A percentile compares a stretch with the other conserved stretches of the same genome.
These are phyloP conservation scores for Fringilla coelebs DNA, from an alignment of 2,797 vertebrate species.

Conservation along the genomic window DNA sequence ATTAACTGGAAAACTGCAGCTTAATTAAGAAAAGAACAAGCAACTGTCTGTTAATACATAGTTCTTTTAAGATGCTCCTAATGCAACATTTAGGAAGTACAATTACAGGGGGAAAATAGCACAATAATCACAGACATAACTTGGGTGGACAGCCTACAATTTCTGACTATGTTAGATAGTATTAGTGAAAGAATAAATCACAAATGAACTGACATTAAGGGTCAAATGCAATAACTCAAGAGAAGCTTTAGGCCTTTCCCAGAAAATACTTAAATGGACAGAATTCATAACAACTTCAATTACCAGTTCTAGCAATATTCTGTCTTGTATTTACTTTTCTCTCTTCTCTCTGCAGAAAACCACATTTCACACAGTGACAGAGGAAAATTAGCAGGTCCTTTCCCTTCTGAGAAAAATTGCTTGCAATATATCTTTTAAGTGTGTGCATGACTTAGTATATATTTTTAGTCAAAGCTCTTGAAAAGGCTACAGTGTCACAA, in stretches of 20 bases:
- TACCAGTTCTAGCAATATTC: conserved; percentile 24
- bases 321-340: conserved; percentile 28
- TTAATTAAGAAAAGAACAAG: neutral
- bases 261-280: conserved; percentile 18
- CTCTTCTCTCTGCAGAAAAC: neutral
- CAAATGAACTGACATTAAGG: conserved; percentile 39
- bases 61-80: neutral
- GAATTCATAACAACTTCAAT: conserved; percentile 53
- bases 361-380: conserved; percentile 30
- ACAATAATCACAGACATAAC: neutral
- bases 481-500: neutral
- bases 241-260: neutral
- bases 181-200: neutral
- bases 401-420: neutral
- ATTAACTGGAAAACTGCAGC: neutral
- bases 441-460: neutral
- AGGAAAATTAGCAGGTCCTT: neutral
- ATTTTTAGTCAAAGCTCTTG: neutral
- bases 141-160: neutral
- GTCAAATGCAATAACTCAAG: conserved; percentile 15
- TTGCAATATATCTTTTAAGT: neutral
- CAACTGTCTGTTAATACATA: neutral
- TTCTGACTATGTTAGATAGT: neutral
- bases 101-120: neutral
- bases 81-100: neutral